Evolutionary conservation across 2,797 vertebrate species (phyloP).

Genomic region (Trachops cirrhosus): DNA sequence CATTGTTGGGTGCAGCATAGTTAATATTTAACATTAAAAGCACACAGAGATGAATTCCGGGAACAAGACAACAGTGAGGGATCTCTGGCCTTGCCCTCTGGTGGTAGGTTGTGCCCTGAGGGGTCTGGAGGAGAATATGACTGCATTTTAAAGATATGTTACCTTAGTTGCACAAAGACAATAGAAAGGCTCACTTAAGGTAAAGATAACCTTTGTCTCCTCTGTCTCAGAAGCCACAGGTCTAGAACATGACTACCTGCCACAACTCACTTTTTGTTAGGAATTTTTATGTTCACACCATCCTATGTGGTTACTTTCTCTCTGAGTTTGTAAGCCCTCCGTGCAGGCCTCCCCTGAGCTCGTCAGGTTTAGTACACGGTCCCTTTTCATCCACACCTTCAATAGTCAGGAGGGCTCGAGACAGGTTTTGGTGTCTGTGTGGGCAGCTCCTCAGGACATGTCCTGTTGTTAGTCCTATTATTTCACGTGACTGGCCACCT

Average conservation of each 20-base stretch:
- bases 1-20: background rate
- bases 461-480: background rate
- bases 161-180: background rate
- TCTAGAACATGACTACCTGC: background rate
- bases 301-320: background rate
- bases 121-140: background rate
- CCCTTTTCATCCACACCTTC: background rate
- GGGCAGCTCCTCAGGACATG: background rate
- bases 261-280: background rate
- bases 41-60: background rate
- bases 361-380: background rate
- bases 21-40: background rate
- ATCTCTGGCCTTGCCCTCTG: background rate
- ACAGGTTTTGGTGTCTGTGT: background rate
- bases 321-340: background rate
- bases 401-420: background rate
- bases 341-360: background rate
- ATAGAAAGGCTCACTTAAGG: background rate
- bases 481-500: background rate
- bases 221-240: background rate
- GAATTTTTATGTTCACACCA: background rate
- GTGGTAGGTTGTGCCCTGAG: background rate
- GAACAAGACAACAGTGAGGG: background rate
- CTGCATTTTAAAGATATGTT: background rate
- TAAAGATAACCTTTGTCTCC: background rate